phyloP scores from a whole-genome alignment of 1,140 invertebrate species.

The Bicyclus anynana region DNA sequence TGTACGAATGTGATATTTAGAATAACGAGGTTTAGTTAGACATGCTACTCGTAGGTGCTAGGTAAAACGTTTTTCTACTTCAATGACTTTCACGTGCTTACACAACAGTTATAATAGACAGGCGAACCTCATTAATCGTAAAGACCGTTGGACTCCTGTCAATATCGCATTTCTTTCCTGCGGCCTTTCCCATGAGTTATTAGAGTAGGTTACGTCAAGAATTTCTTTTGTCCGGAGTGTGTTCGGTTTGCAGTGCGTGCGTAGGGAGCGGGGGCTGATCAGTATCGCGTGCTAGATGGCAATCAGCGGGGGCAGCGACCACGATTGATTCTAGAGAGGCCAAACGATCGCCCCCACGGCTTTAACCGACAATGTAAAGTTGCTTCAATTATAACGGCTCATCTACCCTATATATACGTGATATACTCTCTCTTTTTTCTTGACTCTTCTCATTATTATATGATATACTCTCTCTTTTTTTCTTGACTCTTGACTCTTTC shows the following conservation, averaged over 20 bases:
- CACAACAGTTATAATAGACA: neutral
- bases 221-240: slow-evolving; percentile 50
- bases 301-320: slow-evolving; percentile 59
- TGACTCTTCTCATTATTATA: too few relatives aligned
- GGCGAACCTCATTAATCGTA: slow-evolving; percentile 11
- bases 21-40: neutral
- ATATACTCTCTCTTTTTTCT: too few relatives aligned
- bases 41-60: neutral
- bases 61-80: neutral
- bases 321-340: slow-evolving; percentile 68
- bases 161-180: slow-evolving; percentile 36
- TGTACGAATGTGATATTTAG: slow-evolving; percentile 32
- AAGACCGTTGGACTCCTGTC: slow-evolving; percentile 33
- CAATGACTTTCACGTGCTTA: neutral
- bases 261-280: slow-evolving; percentile 56
- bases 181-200: slow-evolving; percentile 44
- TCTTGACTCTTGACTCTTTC: too few relatives aligned
- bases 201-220: slow-evolving; percentile 37
- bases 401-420: too few relatives aligned
- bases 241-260: slow-evolving; percentile 44
- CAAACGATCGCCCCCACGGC: slow-evolving; percentile 35
- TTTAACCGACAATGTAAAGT: slow-evolving; percentile 9
- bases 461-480: too few relatives aligned
- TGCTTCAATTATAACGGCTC: slow-evolving; percentile 12
- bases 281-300: slow-evolving; percentile 64